Evolutionary conservation across 2,797 vertebrate genomes (phyloP).

Genomic region (Erethizon dorsatum): DNA sequence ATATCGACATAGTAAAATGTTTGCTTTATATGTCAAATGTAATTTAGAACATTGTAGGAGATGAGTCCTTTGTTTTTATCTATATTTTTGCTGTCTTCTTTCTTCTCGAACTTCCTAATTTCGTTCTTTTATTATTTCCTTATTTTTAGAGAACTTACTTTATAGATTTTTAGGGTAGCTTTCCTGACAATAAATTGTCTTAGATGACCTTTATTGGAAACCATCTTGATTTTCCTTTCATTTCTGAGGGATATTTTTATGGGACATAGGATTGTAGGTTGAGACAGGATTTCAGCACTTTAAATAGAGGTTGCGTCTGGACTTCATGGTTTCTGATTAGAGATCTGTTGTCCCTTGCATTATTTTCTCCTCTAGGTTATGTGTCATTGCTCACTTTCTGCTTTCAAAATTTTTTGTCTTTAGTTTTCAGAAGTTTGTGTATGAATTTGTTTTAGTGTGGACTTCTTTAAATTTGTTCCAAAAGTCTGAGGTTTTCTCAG

Average conservation of each 20-base stretch:
- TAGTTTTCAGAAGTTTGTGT: background rate
- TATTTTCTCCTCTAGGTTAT: background rate
- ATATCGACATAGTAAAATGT: background rate
- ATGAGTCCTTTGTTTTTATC: background rate
- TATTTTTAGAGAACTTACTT: slow-evolving; percentile 25
- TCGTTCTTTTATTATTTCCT: background rate
- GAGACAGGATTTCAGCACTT: background rate
- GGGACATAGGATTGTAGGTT: no score
- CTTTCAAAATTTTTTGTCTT: background rate
- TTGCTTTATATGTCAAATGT: background rate
- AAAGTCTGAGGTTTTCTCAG: background rate
- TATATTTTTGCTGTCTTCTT: background rate
- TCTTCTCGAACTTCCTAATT: background rate
- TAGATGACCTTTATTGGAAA: background rate
- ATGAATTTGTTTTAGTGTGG: background rate
- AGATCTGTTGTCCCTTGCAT: background rate
- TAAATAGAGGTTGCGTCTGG: background rate
- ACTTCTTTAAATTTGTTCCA: background rate
- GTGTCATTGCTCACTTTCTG: background rate
- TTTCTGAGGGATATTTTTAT: background rate
- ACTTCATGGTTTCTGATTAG: background rate
- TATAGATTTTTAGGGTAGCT: background rate
- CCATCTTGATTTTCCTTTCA: background rate
- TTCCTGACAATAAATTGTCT: background rate
- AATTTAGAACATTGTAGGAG: background rate